phyloP scores from a whole-genome alignment of 2,888 invertebrate genomes.

The Scelioninae gen. 1 region DNA sequence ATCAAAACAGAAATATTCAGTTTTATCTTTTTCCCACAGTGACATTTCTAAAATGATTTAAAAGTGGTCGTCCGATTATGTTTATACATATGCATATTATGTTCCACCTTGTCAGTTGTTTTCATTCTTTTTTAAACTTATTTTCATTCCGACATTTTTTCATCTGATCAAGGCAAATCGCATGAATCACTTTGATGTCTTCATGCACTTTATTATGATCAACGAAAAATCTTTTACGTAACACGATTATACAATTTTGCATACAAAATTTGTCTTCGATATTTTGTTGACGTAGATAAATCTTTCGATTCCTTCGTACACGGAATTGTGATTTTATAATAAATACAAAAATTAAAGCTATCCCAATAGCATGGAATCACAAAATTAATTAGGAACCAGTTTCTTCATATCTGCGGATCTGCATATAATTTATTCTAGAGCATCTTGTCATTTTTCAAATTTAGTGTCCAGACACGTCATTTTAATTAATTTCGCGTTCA shows the following conservation, averaged over 20 bases:
- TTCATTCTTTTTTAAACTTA: constrained; percentile 42
- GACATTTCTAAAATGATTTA: constrained; percentile 45
- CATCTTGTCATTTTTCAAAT: constrained; percentile 46
- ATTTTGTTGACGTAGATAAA: constrained; percentile 40
- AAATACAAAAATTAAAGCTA: constrained; percentile 39
- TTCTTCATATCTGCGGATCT: constrained; percentile 41
- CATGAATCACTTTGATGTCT: constrained; percentile 52
- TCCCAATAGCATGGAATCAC: constrained; percentile 14
- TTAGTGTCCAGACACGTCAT: constrained; percentile 15
- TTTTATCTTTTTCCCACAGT: constrained; percentile 56
- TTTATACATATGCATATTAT: constrained; percentile 32
- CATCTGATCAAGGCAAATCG: constrained; percentile 25
- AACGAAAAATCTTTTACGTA: constrained; percentile 36
- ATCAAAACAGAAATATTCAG: constrained; percentile 40
- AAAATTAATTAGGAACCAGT: constrained; percentile 53
- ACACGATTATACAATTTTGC: constrained; percentile 49
- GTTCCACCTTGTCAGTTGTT: constrained; percentile 6
- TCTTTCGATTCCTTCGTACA: constrained; percentile 17
- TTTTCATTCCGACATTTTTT: constrained; percentile 35
- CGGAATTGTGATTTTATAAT: constrained; percentile 27
- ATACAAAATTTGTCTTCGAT: constrained; percentile 30
- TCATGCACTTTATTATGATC: constrained; percentile 48
- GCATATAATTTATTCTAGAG: constrained; percentile 38
- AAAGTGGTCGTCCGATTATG: constrained; percentile 39
- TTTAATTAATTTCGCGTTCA: constrained; percentile 23